Evolutionary conservation across 2,797 vertebrate genomes (phyloP), one percentile per base, ranked within the genome.

Genomic region (Pristis pectinata): DNA sequence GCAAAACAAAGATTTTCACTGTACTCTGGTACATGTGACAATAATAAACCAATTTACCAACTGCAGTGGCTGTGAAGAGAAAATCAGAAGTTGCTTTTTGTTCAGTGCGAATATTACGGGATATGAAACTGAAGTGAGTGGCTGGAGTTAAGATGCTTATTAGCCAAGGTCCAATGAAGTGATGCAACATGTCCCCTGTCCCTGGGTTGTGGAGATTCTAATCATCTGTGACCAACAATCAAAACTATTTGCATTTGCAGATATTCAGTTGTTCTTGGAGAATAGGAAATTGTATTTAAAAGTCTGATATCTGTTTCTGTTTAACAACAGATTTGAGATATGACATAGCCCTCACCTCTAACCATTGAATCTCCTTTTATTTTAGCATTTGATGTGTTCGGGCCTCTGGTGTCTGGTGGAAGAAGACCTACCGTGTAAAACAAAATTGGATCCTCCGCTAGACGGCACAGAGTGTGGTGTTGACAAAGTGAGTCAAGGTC

Each of bases 381-480:
- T 96, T 24, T 96, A 99, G 99, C 98, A 99, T 96, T 97, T 99
- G 96, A 99, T 99, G 99, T 99, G 99, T 93, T 98, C 98, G 56
- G 99, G 99, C 34, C 97, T 99, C 94, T 99, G 99, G 99, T 99
- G 99, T 96, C 97, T 99, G 96, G 98, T 99, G 95, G 98, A 98
- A 96, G 98, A 98, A 95, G 98, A 99, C 61, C 95, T 97, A 0
- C 98, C 98, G 94, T 99, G 99, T 96, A 99, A 99, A 97, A 99
- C 99, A 93, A 99, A 99, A 96, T 95, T 99, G 96, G 99, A 99
- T 95, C 98, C 98, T 44, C 99, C 99, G 59, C 97, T 99, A 96
- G 99, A 99, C 34, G 99, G 99, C 95, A 99, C 99, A 0, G 98
- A 99, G 95, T 99, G 99, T 95, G 99, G 98, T 0, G 96, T 98